Percentiles rank a stretch among this genome's conserved stretches.
Evolutionary conservation across 1,140 invertebrate genomes (phyloP).

Genomic region (Drosophila kepulauana): DNA sequence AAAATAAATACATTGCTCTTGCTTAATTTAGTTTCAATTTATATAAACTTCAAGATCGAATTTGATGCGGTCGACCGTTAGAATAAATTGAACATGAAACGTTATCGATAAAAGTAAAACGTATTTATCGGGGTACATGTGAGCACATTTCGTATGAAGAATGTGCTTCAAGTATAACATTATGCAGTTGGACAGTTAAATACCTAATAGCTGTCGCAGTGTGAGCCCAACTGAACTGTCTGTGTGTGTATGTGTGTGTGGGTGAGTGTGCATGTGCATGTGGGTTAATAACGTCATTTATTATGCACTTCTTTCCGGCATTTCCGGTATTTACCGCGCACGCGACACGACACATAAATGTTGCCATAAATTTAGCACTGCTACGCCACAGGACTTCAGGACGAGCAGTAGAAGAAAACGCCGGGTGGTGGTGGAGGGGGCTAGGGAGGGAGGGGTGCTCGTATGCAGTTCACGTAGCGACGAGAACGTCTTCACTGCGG

Average conservation of each 20-base stretch:
- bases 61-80: too few species aligned
- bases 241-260: conserved; percentile 1
- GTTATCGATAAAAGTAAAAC: conserved; percentile 4
- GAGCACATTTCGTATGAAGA: neutral
- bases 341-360: conserved; percentile 84
- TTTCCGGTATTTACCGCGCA: conserved; percentile 83
- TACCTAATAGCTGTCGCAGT: conserved; percentile 33
- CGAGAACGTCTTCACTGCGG: conserved; percentile 65
- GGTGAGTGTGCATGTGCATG: conserved; percentile 55
- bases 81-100: neutral
- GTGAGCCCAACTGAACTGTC: conserved; percentile 3
- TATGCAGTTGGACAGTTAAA: conserved; percentile 37
- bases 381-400: conserved; percentile 58
- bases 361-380: conserved; percentile 79
- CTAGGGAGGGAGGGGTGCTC: neutral
- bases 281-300: conserved; percentile 84
- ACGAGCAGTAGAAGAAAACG: neutral
- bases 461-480: conserved; percentile 72
- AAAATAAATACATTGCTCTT: too few species aligned
- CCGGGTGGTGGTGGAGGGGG: neutral
- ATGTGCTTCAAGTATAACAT: neutral
- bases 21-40: too few species aligned
- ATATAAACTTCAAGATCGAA: too few species aligned
- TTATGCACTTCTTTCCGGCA: conserved; percentile 83
- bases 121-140: conserved; percentile 2